These are phyloP conservation scores for Zygothrica quintamaculata DNA, from an alignment of 2,888 invertebrate species.

Conservation along the genomic window DNA sequence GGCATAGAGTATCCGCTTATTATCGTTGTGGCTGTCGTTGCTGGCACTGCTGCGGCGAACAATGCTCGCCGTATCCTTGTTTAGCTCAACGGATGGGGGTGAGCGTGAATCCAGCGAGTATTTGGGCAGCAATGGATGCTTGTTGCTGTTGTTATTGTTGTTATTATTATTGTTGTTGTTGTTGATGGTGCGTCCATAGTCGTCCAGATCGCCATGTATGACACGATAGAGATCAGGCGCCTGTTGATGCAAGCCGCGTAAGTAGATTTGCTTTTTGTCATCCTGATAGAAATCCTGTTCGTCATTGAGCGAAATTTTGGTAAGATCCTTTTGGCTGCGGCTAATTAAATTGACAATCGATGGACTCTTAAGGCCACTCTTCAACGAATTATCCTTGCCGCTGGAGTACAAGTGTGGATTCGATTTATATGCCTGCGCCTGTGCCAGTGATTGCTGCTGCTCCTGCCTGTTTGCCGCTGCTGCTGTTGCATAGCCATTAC, in stretches of 20 bases:
- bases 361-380: conserved; percentile 89
- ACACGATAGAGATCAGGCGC: conserved; percentile 90
- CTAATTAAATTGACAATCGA: conserved; percentile 94
- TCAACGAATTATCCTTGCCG: conserved; percentile 78
- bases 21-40: conserved; percentile 40
- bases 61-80: conserved; percentile 84
- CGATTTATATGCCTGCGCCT: conserved; percentile 88
- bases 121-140: conserved; percentile 74
- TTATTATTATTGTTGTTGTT: conserved; percentile 4
- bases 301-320: conserved; percentile 85
- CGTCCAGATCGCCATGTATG: conserved; percentile 87
- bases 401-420: conserved; percentile 89
- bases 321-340: conserved; percentile 91
- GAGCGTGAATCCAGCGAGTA: conserved; percentile 83
- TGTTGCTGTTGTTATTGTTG: conserved; percentile 31
- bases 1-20: conserved; percentile 41
- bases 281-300: conserved; percentile 60
- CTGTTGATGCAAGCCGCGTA: conserved; percentile 89
- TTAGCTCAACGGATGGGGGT: conserved; percentile 83
- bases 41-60: conserved; percentile 86
- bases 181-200: conserved; percentile 29
- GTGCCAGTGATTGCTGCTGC: conserved; percentile 59
- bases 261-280: conserved; percentile 88
- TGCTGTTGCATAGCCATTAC: conserved; percentile 44
- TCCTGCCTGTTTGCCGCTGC: conserved; percentile 8